These are phyloP conservation scores for Microctenopoma steveboyesi DNA, from an alignment of 2,797 vertebrate genomes.

Conservation along the genomic window DNA sequence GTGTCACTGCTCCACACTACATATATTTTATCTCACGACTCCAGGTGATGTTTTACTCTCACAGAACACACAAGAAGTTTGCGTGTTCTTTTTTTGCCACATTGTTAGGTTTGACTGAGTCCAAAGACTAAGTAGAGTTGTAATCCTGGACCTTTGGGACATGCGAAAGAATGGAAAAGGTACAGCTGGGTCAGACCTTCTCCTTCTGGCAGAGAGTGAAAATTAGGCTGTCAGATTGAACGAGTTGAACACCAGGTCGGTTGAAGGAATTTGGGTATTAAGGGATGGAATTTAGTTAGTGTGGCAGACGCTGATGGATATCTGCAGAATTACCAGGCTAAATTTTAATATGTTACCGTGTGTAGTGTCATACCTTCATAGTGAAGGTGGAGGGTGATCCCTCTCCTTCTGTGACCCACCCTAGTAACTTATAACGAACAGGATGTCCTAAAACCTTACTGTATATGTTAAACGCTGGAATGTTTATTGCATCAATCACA, in stretches of 20 bases:
- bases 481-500: constrained; percentile 27
- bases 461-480: background rate
- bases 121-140: background rate
- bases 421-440: background rate
- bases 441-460: constrained; percentile 10
- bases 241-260: constrained; percentile 15
- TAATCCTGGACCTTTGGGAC: background rate
- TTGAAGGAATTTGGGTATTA: constrained; percentile 23
- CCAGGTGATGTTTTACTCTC: constrained; percentile 12
- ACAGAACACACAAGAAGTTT: constrained; percentile 7
- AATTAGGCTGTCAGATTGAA: constrained; percentile 11
- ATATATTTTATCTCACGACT: background rate
- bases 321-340: constrained; percentile 1
- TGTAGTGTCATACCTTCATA: constrained; percentile 1
- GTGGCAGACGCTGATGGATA: constrained; percentile 9
- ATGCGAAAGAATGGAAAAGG: background rate
- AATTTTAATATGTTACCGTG: background rate
- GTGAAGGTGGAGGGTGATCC: background rate
- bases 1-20: constrained; percentile 23
- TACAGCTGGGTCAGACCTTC: background rate
- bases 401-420: background rate
- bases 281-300: constrained; percentile 15
- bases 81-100: background rate
- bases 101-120: constrained; percentile 5
- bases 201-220: constrained; percentile 2